Evolutionary conservation across 2,113 vertebrate species (phyloP).

Genomic region (Delphinapterus leucas): DNA sequence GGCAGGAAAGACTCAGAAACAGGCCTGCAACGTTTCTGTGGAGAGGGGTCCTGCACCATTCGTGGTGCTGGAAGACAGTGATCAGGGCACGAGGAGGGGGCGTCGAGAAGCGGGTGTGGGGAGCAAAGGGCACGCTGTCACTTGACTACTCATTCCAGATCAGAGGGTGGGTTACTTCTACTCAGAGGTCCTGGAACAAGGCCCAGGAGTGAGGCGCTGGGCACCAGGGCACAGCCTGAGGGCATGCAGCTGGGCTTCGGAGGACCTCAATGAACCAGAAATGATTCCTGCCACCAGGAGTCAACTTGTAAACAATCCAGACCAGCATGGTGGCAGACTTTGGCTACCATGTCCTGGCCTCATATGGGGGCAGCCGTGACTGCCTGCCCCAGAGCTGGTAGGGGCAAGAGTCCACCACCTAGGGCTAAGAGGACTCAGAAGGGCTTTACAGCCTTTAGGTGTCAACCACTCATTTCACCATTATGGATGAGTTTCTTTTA

Average conservation of each 20-base stretch:
- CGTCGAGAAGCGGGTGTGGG: no score
- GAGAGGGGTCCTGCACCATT: background rate
- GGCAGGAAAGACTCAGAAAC: background rate
- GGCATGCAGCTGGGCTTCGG: background rate
- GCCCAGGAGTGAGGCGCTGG: background rate
- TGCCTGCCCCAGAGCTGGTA: background rate
- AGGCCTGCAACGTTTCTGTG: background rate
- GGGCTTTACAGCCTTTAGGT: background rate
- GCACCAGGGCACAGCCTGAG: background rate
- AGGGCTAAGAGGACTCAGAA: no score
- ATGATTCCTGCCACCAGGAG: background rate
- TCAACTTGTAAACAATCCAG: background rate
- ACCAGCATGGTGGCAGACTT: background rate
- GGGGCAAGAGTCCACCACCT: background rate
- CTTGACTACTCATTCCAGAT: background rate
- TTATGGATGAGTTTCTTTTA: background rate
- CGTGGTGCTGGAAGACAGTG: accelerated
- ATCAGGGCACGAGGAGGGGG: background rate
- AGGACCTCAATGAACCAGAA: background rate
- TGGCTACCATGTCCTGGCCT: background rate
- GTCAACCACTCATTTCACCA: background rate
- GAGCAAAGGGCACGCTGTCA: background rate
- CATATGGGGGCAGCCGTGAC: background rate
- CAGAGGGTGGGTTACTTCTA: background rate
- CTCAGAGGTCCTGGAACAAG: background rate